Evolutionary conservation across 2,797 vertebrate species (phyloP).

Genomic region (Peromyscus nudipes): DNA sequence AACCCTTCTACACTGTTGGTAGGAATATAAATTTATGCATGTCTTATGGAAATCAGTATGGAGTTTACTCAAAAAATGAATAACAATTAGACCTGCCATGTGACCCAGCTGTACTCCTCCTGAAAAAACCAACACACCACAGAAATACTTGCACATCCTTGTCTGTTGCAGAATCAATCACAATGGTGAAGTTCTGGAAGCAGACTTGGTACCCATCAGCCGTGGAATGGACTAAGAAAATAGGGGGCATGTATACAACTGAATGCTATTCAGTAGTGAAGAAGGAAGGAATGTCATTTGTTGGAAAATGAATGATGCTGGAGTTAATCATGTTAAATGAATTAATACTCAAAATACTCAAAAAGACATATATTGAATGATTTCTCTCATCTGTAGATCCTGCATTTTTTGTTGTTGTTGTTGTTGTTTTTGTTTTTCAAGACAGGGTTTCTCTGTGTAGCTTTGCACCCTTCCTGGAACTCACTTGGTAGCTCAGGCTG

Average conservation of each 20-base stretch:
- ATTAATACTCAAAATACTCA: background rate
- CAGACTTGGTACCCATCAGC: background rate
- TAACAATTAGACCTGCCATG: background rate
- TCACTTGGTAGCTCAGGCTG: too few relatives aligned
- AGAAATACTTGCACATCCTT: background rate
- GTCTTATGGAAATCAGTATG: background rate
- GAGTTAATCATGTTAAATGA: background rate
- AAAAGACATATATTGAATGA: background rate
- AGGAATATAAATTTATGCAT: background rate
- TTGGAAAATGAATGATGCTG: background rate
- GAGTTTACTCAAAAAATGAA: background rate
- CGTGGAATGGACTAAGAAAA: background rate
- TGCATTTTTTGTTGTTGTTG: background rate
- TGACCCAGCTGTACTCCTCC: background rate
- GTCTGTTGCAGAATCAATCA: background rate
- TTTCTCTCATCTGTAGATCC: background rate
- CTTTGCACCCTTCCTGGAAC: too few relatives aligned
- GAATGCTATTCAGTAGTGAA: background rate
- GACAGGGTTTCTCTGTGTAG: too few relatives aligned
- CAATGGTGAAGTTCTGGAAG: background rate
- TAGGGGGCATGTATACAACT: background rate
- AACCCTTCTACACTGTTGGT: background rate
- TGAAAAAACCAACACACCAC: background rate
- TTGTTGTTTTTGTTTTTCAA: too few relatives aligned
- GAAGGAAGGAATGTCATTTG: background rate